Conservation (phyloP, 2,888 invertebrate genomes). For the Erannis defoliaria region DNA sequence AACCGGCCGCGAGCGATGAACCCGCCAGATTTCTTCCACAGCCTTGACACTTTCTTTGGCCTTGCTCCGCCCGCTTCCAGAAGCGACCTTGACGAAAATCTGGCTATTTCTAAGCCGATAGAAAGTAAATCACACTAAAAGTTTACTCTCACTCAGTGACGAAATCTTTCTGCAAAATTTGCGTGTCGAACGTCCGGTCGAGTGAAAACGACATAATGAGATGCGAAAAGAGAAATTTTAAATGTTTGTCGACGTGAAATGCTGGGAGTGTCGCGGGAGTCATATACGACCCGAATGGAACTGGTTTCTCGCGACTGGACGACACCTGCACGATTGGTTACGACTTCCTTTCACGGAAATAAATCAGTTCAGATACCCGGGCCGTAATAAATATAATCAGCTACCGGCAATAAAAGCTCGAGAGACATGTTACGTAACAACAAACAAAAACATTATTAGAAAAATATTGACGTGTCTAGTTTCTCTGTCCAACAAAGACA, state of each 20-base stretch:
- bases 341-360: conserved; percentile 60
- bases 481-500: conserved; percentile 21
- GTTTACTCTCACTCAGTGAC: conserved; percentile 81
- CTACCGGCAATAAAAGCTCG: conserved; percentile 30
- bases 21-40: conserved; percentile 82
- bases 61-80: conserved; percentile 67
- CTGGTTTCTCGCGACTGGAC: conserved; percentile 71
- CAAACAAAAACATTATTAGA: conserved; percentile 16
- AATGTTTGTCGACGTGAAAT: conserved; percentile 82
- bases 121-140: conserved; percentile 78
- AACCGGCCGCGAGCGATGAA: conserved; percentile 77
- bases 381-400: conserved; percentile 11
- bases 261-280: conserved; percentile 79
- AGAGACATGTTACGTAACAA: conserved; percentile 27
- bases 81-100: conserved; percentile 73
- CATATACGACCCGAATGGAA: conserved; percentile 79
- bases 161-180: conserved; percentile 73
- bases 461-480: conserved; percentile 23
- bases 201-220: conserved; percentile 84
- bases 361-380: conserved; percentile 34
- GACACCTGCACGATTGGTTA: conserved; percentile 52
- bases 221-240: conserved; percentile 86
- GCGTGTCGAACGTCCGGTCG: conserved; percentile 69
- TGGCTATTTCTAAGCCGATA: conserved; percentile 57
- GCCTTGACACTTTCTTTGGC: conserved; percentile 86